phyloP scores from a whole-genome alignment of 1,140 invertebrate species.

The Gryon sp. region DNA sequence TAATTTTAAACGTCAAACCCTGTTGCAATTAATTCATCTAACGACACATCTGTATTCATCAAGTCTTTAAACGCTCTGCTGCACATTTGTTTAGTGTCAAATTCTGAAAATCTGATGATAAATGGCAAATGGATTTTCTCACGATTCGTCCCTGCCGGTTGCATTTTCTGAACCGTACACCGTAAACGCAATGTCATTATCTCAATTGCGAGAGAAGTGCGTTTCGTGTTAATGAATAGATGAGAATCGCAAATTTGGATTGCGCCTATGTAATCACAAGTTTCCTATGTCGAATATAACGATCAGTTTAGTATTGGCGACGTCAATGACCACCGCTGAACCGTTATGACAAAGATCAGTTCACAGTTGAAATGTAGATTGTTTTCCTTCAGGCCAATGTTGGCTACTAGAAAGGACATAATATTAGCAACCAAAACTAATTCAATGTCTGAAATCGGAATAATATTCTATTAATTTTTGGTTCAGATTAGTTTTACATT shows the following conservation, averaged over 20 bases:
- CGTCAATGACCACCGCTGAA: not conserved
- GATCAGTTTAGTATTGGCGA: too few species aligned
- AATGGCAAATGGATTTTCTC: not conserved
- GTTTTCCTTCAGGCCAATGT: too few species aligned
- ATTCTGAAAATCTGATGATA: conserved; percentile 11
- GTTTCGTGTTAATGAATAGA: conserved; percentile 55
- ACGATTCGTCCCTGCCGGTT: not conserved
- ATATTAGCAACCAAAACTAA: too few species aligned
- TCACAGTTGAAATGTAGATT: too few species aligned
- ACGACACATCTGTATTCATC: not conserved
- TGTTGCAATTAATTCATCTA: conserved; percentile 2
- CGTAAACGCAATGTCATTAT: conserved; percentile 28
- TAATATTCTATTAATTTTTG: too few species aligned
- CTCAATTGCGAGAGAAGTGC: conserved; percentile 16
- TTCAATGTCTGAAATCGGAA: too few species aligned
- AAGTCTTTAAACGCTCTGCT: not conserved
- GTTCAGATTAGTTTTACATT: too few species aligned
- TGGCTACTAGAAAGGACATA: too few species aligned
- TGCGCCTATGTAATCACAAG: conserved; percentile 43
- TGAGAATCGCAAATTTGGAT: conserved; percentile 55
- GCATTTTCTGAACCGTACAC: not conserved
- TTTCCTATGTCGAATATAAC: conserved; percentile 7
- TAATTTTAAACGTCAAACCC: too few species aligned
- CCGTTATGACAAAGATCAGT: too few species aligned
- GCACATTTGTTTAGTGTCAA: not conserved